phyloP scores from a whole-genome alignment of 1,140 invertebrate genomes.

The Nebria ingens region DNA sequence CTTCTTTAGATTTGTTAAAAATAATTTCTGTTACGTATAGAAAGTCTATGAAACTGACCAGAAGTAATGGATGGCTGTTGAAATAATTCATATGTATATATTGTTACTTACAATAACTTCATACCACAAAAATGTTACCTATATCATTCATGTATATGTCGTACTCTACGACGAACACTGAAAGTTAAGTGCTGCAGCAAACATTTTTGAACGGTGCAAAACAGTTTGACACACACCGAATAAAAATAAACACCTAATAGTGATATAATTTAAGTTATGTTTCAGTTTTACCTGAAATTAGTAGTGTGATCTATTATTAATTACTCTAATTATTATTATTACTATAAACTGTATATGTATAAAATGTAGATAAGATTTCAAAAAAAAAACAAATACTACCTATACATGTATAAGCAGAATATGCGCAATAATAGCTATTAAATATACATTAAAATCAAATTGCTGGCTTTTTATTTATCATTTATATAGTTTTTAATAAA shows the following conservation, averaged over 20 bases:
- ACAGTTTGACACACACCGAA: not conserved
- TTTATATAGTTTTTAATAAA: too few relatives aligned
- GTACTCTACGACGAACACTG: not conserved
- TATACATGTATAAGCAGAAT: not conserved
- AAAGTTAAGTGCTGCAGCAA: not conserved
- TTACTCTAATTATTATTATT: not conserved
- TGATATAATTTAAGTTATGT: slow-evolving; percentile 2
- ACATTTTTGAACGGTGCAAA: not conserved
- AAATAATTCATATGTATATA: too few relatives aligned
- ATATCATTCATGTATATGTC: not conserved
- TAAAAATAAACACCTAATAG: not conserved
- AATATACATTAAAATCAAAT: slow-evolving; percentile 8
- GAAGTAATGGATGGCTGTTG: too few relatives aligned
- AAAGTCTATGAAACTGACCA: too few relatives aligned
- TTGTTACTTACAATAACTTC: too few relatives aligned
- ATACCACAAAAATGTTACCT: too few relatives aligned
- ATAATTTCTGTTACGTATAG: too few relatives aligned
- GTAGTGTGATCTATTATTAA: slow-evolving; percentile 5
- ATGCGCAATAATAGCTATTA: slow-evolving; percentile 7
- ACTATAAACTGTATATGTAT: not conserved
- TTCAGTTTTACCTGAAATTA: not conserved
- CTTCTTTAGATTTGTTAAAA: not conserved
- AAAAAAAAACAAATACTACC: too few relatives aligned
- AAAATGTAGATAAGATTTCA: slow-evolving; percentile 5
- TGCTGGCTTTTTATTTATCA: not conserved